These are phyloP conservation scores for Nephrotoma appendiculata DNA, from an alignment of 2,888 invertebrate species.

Conservation along the genomic window DNA sequence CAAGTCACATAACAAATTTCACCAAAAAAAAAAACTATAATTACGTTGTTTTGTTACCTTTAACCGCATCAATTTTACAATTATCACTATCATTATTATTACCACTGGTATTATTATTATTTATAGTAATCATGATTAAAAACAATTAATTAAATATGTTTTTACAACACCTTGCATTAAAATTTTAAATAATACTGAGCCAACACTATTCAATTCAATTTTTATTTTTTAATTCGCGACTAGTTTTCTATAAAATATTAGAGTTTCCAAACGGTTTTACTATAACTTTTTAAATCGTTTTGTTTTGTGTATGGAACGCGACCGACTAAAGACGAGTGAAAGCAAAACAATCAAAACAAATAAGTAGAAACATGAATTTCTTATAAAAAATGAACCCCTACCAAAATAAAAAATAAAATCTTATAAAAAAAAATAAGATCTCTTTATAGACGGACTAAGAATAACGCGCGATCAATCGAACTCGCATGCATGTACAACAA, in stretches of 20 bases:
- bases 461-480: no score
- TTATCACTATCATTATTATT: neutral
- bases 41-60: neutral
- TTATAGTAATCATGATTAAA: neutral
- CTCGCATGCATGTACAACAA: no score
- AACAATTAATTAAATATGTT: neutral
- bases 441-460: no score
- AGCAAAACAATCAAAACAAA: neutral
- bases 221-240: neutral
- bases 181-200: neutral
- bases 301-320: neutral
- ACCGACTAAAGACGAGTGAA: neutral
- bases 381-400: neutral
- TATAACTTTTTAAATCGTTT: neutral
- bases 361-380: neutral
- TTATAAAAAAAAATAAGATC: no score
- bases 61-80: neutral
- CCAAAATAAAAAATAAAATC: neutral
- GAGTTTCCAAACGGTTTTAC: neutral
- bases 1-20: neutral
- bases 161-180: neutral
- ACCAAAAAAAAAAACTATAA: neutral
- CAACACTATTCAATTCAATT: neutral
- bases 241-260: neutral
- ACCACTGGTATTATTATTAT: neutral